Base-by-base conservation (phyloP, 2,113 vertebrate species). In the Thunnus thynnus region DNA sequence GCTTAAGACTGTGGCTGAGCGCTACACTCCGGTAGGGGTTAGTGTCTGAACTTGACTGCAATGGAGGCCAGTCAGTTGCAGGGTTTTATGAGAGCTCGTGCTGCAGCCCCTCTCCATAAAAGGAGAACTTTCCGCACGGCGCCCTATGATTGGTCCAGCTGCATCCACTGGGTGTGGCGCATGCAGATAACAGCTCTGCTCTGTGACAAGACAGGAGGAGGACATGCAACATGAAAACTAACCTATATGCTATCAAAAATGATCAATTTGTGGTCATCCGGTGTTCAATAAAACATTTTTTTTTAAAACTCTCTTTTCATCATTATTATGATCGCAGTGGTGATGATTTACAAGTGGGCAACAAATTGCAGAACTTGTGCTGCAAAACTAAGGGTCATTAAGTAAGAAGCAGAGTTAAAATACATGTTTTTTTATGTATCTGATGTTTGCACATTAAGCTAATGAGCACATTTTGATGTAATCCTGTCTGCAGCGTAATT, bases 31-130 rank as follows among this genome's bases (percentile, higher is more conserved):
- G 13, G 13, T 48, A 16, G 8, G 66, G 2, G 11, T 18, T 47
- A 50, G 27, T 51, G 87, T 86, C 89, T 77, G 72, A 20, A 51
- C 61, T 70, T 25, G 66, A 92, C 87, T 92, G 91, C 84, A 82
- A 88, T 8, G 64, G 56, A 85, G 30, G 82, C 84, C 84, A 36
- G 66, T 58, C n/a, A 27, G 50, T 7, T 54, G 65, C 82, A 46
- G 76, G 83, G 0, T 61, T 95, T 94, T 95, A 94, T 93, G 36
- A 12, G 65, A 46, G 80, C 79, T 56, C 30, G 60, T 0, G 92
- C 83, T 91, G 90, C 93, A 88, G 79, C 93, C 94, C 88, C 92
- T 91, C 54, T 93, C 95, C 95, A 94, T 94, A 95, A 80, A 95
- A 94, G 95, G 94, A 90, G 32, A 95, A 89, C 93, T 94, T 94